phyloP scores from a whole-genome alignment of 2,888 invertebrate species.

The Pyrrhosoma nymphula region DNA sequence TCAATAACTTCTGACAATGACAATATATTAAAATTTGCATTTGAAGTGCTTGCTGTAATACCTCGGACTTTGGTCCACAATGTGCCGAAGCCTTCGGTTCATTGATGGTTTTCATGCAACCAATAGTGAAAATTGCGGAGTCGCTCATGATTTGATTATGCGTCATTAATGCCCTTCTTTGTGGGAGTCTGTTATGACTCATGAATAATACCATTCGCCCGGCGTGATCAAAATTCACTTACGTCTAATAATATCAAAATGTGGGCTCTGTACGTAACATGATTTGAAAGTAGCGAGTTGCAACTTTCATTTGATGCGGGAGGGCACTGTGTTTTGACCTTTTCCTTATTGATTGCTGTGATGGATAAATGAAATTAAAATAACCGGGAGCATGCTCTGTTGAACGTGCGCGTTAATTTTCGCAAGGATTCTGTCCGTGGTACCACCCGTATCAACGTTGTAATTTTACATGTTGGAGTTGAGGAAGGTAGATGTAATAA shows the following conservation, averaged over 20 bases:
- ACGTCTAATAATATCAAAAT: not conserved
- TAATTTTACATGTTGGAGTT: not conserved
- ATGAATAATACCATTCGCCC: not conserved
- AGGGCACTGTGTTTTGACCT: not conserved
- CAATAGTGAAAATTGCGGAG: not conserved
- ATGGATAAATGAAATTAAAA: not conserved
- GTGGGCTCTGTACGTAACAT: not conserved
- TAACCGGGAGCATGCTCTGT: not conserved
- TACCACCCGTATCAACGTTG: not conserved
- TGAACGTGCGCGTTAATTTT: not conserved
- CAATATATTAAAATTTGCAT: not conserved
- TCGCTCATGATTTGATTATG: not conserved
- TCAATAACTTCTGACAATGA: not conserved
- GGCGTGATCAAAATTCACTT: not conserved
- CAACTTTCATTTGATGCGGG: not conserved
- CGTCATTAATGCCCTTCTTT: not conserved
- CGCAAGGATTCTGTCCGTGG: not conserved
- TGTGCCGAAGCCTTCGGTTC: not conserved
- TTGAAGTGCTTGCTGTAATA: not conserved
- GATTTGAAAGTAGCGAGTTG: not conserved
- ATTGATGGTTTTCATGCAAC: not conserved
- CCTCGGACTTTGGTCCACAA: not conserved
- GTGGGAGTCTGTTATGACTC: not conserved
- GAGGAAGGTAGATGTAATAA: not conserved
- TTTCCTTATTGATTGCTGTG: not conserved